Evolutionary conservation across 2,888 invertebrate species (phyloP).

Genomic region (Pristionchus arcanus): DNA sequence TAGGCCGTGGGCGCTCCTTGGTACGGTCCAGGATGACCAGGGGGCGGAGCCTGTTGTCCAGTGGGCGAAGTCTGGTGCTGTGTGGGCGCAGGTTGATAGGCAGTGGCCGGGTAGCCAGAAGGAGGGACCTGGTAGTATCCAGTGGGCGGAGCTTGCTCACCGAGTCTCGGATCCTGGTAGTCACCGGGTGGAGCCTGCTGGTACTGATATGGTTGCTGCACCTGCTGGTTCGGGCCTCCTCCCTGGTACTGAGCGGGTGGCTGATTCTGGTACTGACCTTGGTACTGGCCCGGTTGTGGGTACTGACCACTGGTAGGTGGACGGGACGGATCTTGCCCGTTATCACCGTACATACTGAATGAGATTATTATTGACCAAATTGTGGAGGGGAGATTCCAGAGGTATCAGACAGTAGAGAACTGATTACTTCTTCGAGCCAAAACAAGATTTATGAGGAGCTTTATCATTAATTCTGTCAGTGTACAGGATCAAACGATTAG

Average conservation of each 20-base stretch:
- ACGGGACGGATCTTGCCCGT: not conserved
- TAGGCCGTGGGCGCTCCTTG: not conserved
- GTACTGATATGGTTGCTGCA: not conserved
- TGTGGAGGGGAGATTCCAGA: not conserved
- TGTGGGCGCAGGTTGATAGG: not conserved
- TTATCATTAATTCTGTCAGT: not conserved
- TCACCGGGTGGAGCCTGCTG: not conserved
- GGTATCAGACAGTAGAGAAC: not conserved
- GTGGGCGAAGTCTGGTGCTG: not conserved
- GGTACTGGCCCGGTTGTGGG: not conserved
- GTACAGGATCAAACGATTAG: not conserved
- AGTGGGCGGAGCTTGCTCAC: not conserved
- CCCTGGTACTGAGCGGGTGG: not conserved
- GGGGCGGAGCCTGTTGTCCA: slow-evolving; percentile 2
- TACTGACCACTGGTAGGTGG: not conserved
- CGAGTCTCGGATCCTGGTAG: not conserved
- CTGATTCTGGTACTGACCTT: not conserved
- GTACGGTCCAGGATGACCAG: not conserved
- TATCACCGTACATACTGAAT: not conserved
- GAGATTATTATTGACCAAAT: not conserved
- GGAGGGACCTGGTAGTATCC: not conserved
- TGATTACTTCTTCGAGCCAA: not conserved
- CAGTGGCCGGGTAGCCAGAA: not conserved
- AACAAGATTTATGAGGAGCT: not conserved
- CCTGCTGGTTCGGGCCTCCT: not conserved